Evolutionary conservation across 2,888 invertebrate genomes (phyloP).

Genomic region (Patella pellucida): DNA sequence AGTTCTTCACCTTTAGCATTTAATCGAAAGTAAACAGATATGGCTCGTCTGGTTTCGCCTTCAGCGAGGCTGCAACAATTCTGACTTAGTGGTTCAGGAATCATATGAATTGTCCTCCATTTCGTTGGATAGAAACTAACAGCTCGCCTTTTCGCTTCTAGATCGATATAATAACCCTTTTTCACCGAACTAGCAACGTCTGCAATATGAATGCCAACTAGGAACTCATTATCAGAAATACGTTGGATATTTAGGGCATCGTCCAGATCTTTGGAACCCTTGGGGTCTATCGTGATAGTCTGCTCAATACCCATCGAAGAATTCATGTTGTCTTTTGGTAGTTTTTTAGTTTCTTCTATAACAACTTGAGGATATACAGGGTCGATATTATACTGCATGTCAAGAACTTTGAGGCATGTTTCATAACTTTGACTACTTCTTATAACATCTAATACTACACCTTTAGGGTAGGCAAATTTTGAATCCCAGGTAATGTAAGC

Average conservation of each 20-base stretch:
- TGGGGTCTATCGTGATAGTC: conserved; percentile 45
- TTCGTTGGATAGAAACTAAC: conserved; percentile 38
- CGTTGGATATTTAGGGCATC: conserved; percentile 40
- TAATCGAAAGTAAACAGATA: conserved; percentile 39
- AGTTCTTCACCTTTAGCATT: conserved; percentile 14
- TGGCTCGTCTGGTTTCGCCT: conserved; percentile 32
- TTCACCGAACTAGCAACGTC: conserved; percentile 39
- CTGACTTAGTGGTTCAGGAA: conserved; percentile 39
- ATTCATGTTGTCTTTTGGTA: not conserved
- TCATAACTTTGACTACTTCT: conserved; percentile 27
- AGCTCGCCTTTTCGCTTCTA: conserved; percentile 38
- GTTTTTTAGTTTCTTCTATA: not conserved
- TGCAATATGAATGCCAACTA: conserved; percentile 44
- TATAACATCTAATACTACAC: conserved; percentile 43
- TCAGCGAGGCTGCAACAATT: conserved; percentile 35
- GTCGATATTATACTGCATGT: conserved; percentile 19
- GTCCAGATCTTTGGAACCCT: conserved; percentile 40
- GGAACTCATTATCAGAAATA: conserved; percentile 21
- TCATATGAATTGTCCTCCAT: conserved; percentile 33
- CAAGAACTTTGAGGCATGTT: conserved; percentile 24
- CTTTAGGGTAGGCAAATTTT: conserved; percentile 42
- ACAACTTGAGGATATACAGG: not conserved
- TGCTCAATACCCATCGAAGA: conserved; percentile 18
- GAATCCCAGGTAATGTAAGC: conserved; percentile 43
- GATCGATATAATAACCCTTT: conserved; percentile 38